Base-by-base conservation (phyloP, 1,140 invertebrate genomes). In the Bombus terrestris region DNA sequence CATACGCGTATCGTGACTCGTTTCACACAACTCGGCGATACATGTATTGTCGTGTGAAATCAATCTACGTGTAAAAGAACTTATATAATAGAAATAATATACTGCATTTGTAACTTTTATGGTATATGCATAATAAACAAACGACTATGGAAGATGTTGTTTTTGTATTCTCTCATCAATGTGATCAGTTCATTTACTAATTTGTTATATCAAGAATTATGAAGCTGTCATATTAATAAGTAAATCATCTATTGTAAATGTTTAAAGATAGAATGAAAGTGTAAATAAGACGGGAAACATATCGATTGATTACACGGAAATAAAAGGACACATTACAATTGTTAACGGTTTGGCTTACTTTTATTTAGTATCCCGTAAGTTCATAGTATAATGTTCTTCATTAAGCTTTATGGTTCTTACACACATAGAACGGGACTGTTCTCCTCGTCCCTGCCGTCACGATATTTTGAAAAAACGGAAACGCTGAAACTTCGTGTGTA, bases 301-400 rank as follows among this genome's bases (percentile, higher is more conserved):
- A 28, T 35, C 13, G 68, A 18, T 35, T 1, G 18, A 41, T 35
- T 53, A 25, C n/a, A 18, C 5, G 32, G 12, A 62, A 53, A 28
- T 35, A 53, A 22, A 22, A 84, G 80, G 71, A 79, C 64, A 79
- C 69, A 9, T 74, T 77, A 25, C 9, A 43, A n/a, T 66, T 78
- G 2, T 92, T 88, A 95, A 95, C 94, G 93, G 92, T 94, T 94
- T 95, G 94, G 93, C 94, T 95, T 95, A 95, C 92, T 94, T 95
- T 95, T 95, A 95, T 95, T 95, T 94, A 94, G 92, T 95, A 94
- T 95, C 92, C 94, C 94, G 93, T 95, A 95, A 95, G 92, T 94
- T 95, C 92, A 94, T 95, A 94, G 92, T 95, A 95, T 95, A 95
- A 95, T 95, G 94, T 94, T 95, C 93, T 94, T 95, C 92, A 90